These are phyloP conservation scores for Hydrozoanthus gracilis DNA, from an alignment of 92 coral and sea anemone species.

Conservation along the genomic window DNA sequence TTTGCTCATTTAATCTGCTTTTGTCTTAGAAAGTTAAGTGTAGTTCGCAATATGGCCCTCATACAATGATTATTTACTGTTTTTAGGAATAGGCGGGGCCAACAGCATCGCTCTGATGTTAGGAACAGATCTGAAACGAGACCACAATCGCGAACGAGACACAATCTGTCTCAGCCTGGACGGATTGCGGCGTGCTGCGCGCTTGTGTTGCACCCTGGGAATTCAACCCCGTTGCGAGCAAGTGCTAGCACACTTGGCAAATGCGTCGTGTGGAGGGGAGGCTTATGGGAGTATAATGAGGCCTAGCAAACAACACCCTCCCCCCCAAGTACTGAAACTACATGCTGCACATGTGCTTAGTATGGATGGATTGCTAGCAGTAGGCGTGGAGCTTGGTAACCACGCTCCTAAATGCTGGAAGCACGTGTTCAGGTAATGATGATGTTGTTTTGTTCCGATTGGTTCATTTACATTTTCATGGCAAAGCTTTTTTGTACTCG, in stretches of 20 bases:
- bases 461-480: too few species aligned
- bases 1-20: background rate
- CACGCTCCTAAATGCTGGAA: slow-evolving; percentile 99
- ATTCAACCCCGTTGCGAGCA: slow-evolving; percentile 97
- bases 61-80: background rate
- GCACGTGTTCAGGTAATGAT: slow-evolving; percentile 89
- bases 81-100: slow-evolving; percentile 61
- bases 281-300: slow-evolving; percentile 72
- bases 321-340: slow-evolving; percentile 72
- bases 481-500: background rate
- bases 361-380: slow-evolving; percentile 98
- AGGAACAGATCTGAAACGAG: slow-evolving; percentile 91
- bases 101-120: slow-evolving; percentile 92
- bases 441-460: background rate
- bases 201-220: slow-evolving; percentile 94
- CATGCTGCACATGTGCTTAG: slow-evolving; percentile 99
- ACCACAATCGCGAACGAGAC: slow-evolving; percentile 94
- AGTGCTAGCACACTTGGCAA: slow-evolving; percentile 93
- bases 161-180: slow-evolving; percentile 96
- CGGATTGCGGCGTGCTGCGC: slow-evolving; percentile 96
- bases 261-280: slow-evolving; percentile 96
- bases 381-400: slow-evolving; percentile 96
- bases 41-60: background rate
- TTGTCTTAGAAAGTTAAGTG: background rate
- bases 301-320: slow-evolving; percentile 42